phyloP scores from a whole-genome alignment of 2,888 invertebrate species.

The Dastarcus helophoroides region DNA sequence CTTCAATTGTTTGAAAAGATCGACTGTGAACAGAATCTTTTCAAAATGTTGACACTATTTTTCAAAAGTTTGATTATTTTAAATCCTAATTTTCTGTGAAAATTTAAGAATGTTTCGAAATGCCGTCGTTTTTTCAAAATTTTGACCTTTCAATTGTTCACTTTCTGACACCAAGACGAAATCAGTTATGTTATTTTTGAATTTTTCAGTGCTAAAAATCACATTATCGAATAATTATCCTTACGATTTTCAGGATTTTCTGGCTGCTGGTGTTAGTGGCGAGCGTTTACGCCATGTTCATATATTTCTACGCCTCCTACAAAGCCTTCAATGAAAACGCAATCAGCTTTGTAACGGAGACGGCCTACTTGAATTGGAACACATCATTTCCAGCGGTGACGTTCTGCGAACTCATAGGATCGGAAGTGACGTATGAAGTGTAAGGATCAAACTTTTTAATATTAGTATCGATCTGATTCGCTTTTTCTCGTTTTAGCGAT shows the following conservation, averaged over 20 bases:
- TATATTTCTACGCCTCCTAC: conserved; percentile 40
- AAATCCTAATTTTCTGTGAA: too few relatives aligned
- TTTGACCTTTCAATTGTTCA: too few relatives aligned
- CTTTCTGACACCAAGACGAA: too few relatives aligned
- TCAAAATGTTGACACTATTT: too few relatives aligned
- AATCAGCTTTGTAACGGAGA: conserved; percentile 41
- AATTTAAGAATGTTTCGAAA: too few relatives aligned
- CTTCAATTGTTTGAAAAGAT: too few relatives aligned
- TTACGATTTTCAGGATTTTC: conserved; percentile 38
- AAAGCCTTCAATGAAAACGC: conserved; percentile 41
- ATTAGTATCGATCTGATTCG: not conserved
- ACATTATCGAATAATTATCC: not conserved
- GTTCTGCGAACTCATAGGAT: conserved; percentile 42
- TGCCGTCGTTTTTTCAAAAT: too few relatives aligned
- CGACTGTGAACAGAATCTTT: too few relatives aligned
- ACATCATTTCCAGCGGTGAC: conserved; percentile 52
- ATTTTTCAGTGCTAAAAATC: not conserved
- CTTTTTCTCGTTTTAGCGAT: conserved; percentile 7
- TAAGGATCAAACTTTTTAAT: conserved; percentile 16
- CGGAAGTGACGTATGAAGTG: conserved; percentile 26
- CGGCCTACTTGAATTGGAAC: conserved; percentile 49
- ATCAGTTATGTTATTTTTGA: too few relatives aligned
- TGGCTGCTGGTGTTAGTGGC: conserved; percentile 42
- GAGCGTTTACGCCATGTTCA: conserved; percentile 36
- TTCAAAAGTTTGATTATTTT: too few relatives aligned